A percentile compares a stretch with the other conserved stretches of the same genome.
These are phyloP conservation scores for Stegastes partitus DNA, from an alignment of 2,113 vertebrate species.

Conservation along the genomic window DNA sequence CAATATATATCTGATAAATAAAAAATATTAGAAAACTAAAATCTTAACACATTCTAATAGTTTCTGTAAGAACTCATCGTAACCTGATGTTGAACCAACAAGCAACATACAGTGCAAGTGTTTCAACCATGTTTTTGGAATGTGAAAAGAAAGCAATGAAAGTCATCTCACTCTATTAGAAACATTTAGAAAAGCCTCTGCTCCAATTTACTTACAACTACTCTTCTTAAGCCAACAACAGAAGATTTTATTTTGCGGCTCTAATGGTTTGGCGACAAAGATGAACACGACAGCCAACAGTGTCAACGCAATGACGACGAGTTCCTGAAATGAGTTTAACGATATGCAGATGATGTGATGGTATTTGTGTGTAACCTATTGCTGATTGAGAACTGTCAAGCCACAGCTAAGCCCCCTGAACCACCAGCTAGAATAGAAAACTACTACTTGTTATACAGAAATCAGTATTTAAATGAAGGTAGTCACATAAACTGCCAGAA, in stretches of 20 bases:
- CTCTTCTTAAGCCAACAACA: neutral
- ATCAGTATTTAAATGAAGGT: neutral
- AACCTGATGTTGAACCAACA: neutral
- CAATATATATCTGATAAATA: neutral
- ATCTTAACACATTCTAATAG: neutral
- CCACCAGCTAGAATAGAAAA: neutral
- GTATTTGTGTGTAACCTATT: no score
- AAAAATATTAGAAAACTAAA: neutral
- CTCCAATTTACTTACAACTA: constrained; percentile 34
- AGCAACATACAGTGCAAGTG: neutral
- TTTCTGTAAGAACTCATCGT: neutral
- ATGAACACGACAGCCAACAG: neutral
- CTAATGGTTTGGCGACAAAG: neutral
- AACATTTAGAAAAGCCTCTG: neutral
- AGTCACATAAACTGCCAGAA: neutral
- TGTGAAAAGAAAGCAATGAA: neutral
- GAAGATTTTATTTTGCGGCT: neutral
- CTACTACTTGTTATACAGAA: neutral
- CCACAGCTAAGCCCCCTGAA: neutral
- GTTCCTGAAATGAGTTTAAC: neutral
- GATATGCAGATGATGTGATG: constrained; percentile 14
- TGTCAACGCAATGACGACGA: neutral
- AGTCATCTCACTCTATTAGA: neutral
- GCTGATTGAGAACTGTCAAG: neutral
- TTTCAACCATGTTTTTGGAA: neutral